These are phyloP conservation scores for Phenganax subtilis DNA, from an alignment of 92 coral and sea anemone genomes.

Conservation along the genomic window DNA sequence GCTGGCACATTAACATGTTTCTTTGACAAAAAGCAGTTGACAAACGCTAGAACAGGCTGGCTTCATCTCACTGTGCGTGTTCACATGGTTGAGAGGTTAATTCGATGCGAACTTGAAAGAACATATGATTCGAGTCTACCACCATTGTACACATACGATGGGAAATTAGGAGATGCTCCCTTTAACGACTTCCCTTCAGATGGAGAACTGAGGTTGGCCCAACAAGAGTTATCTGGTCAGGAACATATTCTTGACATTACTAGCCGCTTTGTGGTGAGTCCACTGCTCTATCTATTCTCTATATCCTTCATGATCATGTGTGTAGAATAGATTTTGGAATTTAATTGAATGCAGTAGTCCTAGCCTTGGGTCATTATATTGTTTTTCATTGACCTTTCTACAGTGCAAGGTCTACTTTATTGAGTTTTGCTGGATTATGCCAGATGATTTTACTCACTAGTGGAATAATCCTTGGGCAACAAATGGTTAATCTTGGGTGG, in stretches of 20 bases:
- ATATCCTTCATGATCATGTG: no score
- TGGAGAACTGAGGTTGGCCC: slow-evolving; percentile 14
- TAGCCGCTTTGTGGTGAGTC: slow-evolving; percentile 22
- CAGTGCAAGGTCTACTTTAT: no score
- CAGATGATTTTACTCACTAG: no score
- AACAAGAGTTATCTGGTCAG: background rate
- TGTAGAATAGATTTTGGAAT: no score
- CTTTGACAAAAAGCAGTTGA: background rate
- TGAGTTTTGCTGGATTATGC: no score
- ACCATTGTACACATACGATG: background rate
- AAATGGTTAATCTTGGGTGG: no score
- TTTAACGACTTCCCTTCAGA: background rate
- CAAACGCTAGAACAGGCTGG: background rate
- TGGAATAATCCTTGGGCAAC: no score
- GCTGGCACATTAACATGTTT: background rate
- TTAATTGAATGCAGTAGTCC: no score
- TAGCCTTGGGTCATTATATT: no score
- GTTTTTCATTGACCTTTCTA: no score
- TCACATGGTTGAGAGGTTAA: background rate
- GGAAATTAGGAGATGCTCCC: background rate
- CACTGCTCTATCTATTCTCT: no score
- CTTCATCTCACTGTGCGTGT: slow-evolving; percentile 10
- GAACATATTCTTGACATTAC: background rate
- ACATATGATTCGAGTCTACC: no score
- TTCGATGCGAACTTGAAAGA: slow-evolving; percentile 6